phyloP scores from a whole-genome alignment of 1,140 invertebrate species.

The Brachionus angularis region DNA sequence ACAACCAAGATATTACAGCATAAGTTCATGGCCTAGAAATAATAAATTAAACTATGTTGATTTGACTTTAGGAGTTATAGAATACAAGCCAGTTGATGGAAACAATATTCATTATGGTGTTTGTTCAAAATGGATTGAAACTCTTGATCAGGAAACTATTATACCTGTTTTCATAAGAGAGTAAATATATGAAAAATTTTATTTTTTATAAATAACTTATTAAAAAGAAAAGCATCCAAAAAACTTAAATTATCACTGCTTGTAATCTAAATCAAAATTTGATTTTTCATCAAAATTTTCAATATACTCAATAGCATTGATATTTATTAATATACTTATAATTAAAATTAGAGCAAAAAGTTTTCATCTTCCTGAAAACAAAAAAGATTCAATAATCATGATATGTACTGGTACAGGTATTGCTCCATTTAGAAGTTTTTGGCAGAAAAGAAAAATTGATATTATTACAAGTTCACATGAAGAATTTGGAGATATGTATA shows the following conservation, averaged over 20 bases:
- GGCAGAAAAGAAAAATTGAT: not conserved
- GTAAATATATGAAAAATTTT: constrained; percentile 66
- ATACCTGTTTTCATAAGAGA: constrained; percentile 72
- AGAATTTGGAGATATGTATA: constrained; percentile 70
- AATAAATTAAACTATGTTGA: constrained; percentile 73
- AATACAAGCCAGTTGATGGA: constrained; percentile 75
- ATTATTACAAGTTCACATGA: not conserved
- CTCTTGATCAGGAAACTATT: constrained; percentile 52
- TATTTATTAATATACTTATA: too few relatives aligned
- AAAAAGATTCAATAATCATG: constrained; percentile 17
- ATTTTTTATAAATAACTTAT: constrained; percentile 54
- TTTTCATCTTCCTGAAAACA: constrained; percentile 2
- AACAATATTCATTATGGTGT: constrained; percentile 73
- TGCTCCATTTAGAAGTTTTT: constrained; percentile 41
- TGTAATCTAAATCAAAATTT: too few relatives aligned
- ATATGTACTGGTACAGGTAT: constrained; percentile 24
- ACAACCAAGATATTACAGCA: constrained; percentile 88
- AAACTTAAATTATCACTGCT: too few relatives aligned
- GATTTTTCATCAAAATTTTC: too few relatives aligned
- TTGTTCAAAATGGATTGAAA: constrained; percentile 78
- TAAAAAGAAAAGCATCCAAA: too few relatives aligned
- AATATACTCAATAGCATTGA: too few relatives aligned
- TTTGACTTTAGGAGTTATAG: constrained; percentile 83
- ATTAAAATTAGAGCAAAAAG: constrained; percentile 47
- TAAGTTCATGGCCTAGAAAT: constrained; percentile 74